phyloP scores from a whole-genome alignment of 2,888 invertebrate genomes.

The Polydrusus tereticollis region DNA sequence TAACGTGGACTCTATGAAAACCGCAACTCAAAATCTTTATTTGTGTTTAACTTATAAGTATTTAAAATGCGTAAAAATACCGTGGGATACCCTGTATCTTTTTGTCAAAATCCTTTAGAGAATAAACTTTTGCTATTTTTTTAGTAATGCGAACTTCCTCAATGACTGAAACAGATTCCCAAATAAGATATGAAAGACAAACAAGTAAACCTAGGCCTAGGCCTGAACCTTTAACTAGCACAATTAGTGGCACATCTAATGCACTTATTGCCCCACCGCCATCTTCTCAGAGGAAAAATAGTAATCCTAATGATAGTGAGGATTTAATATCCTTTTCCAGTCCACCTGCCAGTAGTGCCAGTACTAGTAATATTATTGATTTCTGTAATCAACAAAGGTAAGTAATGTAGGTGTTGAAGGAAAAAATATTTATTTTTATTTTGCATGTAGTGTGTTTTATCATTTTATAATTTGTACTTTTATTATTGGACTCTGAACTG shows the following conservation, averaged over 20 bases:
- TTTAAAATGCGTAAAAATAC: too few relatives aligned
- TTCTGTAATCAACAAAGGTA: conserved; percentile 73
- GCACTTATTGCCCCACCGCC: conserved; percentile 69
- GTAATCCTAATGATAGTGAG: conserved; percentile 67
- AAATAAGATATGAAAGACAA: conserved; percentile 63
- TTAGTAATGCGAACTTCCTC: conserved; percentile 64
- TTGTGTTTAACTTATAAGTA: too few relatives aligned
- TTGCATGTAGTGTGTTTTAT: too few relatives aligned
- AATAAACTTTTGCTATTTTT: conserved; percentile 36
- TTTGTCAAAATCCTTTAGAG: background rate
- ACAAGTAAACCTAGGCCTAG: conserved; percentile 71
- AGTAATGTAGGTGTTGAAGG: conserved; percentile 43
- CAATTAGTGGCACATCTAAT: conserved; percentile 60
- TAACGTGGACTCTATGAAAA: too few relatives aligned
- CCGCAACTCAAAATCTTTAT: too few relatives aligned
- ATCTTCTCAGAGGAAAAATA: conserved; percentile 62
- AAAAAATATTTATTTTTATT: background rate
- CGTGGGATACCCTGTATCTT: background rate
- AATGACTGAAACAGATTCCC: conserved; percentile 63
- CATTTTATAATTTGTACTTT: background rate
- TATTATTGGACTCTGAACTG: background rate
- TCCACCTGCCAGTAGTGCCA: conserved; percentile 71
- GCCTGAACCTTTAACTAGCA: conserved; percentile 70
- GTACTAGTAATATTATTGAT: conserved; percentile 71
- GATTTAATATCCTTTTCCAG: conserved; percentile 82